A percentile compares a stretch with the other conserved stretches of the same genome.
Evolutionary conservation across 92 coral and sea anemone genomes (phyloP).

Genomic region (Montipora capitata): DNA sequence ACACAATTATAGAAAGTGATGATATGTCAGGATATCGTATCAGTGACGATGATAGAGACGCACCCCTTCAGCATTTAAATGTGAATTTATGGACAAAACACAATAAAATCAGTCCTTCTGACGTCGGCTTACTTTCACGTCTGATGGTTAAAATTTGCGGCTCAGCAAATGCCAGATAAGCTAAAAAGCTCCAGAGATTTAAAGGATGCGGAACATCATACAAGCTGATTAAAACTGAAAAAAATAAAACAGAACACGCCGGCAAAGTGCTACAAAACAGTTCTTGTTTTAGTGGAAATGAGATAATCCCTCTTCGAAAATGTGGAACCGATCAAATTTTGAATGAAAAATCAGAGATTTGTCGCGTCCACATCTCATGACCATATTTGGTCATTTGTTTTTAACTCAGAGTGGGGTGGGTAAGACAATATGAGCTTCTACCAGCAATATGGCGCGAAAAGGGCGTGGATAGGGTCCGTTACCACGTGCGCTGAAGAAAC

Average conservation of each 20-base stretch:
- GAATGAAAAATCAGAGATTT: too few species aligned
- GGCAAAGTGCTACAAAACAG: neutral
- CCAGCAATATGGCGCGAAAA: too few species aligned
- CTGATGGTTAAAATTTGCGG: neutral
- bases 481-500: neutral
- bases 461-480: neutral
- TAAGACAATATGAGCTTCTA: too few species aligned
- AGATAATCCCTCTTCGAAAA: too few species aligned
- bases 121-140: constrained; percentile 41
- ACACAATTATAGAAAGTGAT: neutral
- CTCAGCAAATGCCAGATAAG: neutral
- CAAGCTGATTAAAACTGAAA: neutral
- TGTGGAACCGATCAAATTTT: too few species aligned
- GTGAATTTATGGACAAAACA: constrained; percentile 13
- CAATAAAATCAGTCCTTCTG: neutral
- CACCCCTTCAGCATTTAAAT: neutral
- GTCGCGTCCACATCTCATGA: too few species aligned
- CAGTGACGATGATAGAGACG: neutral
- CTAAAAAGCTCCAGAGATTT: neutral
- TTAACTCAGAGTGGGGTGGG: too few species aligned
- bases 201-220: neutral
- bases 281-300: neutral
- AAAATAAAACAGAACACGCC: neutral
- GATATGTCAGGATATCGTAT: neutral
- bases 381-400: too few species aligned